Evolutionary conservation across 53 echinoderm and acorn worm species (phyloP), one percentile per base, ranked within the genome.

Genomic region (Antedon mediterranea): DNA sequence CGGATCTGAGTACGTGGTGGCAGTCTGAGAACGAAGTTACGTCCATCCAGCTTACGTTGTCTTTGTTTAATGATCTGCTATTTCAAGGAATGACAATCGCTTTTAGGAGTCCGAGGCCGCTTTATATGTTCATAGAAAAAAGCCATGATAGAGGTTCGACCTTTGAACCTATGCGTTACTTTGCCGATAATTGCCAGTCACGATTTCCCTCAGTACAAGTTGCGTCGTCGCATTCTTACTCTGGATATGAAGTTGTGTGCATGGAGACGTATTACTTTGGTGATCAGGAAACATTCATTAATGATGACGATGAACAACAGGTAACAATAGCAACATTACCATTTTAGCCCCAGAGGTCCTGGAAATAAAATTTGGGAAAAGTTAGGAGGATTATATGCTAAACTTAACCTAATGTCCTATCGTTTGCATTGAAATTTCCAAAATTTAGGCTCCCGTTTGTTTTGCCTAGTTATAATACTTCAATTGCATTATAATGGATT

Each of bases 1-100:
- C 92, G 0, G 74, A 80, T 20, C 44, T 91, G 33, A 30, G 75
- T 31, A 89, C 97, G 18, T 95, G 97, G 97, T 95, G 97, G 97
- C 91, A 95, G 81, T 95, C 97, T 3, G 79, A 73, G 32, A 91
- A 77, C 7, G 80, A 74, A 0, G 87, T 44, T 20, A 23, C 74
- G 28, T 43, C 89, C 32, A 89, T 92, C 26, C 34, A 77, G 30
- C 30, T 95, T 31, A 76, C 80, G 8, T 43, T 92, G 3, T 73
- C 76, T 27, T 80, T 95, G 11, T 82, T 80, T 5, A 83, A 92
- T 44, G 74, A 71, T 4, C 92, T 95, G 29, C 83, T 95, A 5
- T 92, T 95, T 43, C 89, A 89, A 32, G 72, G 79, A 70, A 95
- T 87, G 0, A 30, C 43, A 28, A 34, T 95, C 2, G 79, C 85